phyloP scores from a whole-genome alignment of 2,113 vertebrate genomes.

The Nanorana parkeri region DNA sequence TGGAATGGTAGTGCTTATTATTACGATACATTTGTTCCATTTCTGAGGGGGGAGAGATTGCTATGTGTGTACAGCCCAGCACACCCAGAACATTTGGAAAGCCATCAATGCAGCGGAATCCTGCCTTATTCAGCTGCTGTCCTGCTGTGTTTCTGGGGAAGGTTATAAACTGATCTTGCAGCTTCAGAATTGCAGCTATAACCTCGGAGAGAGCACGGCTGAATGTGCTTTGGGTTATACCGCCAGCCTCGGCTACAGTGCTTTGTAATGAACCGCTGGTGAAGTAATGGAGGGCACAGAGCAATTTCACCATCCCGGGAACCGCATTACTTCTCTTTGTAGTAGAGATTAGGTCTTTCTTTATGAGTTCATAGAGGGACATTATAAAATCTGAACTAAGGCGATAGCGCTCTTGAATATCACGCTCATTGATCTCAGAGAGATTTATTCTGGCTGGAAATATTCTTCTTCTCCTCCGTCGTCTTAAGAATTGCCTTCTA shows the following conservation, averaged over 20 bases:
- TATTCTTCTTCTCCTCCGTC: slow-evolving; percentile 26
- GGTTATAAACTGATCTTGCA: slow-evolving; percentile 22
- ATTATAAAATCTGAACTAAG: slow-evolving; percentile 42
- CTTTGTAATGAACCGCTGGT: slow-evolving; percentile 43
- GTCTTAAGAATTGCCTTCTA: slow-evolving; percentile 30
- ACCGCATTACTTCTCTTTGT: slow-evolving; percentile 47
- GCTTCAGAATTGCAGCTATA: slow-evolving; percentile 40
- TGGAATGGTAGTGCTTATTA: slow-evolving; percentile 40
- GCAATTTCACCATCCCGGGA: slow-evolving; percentile 50
- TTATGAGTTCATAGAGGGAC: slow-evolving; percentile 46
- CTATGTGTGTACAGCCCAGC: slow-evolving; percentile 44
- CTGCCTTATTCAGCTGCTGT: not conserved
- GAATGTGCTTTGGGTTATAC: slow-evolving; percentile 51
- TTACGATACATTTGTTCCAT: slow-evolving; percentile 45
- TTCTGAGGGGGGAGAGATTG: slow-evolving; percentile 33
- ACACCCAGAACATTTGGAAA: slow-evolving; percentile 42
- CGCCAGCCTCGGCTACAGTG: slow-evolving; percentile 33
- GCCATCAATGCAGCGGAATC: slow-evolving; percentile 16
- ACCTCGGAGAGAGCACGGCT: slow-evolving; percentile 40
- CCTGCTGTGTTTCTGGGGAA: slow-evolving; percentile 1
- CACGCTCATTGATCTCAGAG: slow-evolving; percentile 38
- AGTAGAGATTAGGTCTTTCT: slow-evolving; percentile 45
- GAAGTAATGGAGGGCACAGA: slow-evolving; percentile 47
- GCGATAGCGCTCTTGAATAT: slow-evolving; percentile 46
- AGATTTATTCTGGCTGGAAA: slow-evolving; percentile 41